A percentile compares a stretch with the other conserved stretches of the same genome.
Conservation (phyloP, 2,797 vertebrate species). For the Coilia nasus region DNA sequence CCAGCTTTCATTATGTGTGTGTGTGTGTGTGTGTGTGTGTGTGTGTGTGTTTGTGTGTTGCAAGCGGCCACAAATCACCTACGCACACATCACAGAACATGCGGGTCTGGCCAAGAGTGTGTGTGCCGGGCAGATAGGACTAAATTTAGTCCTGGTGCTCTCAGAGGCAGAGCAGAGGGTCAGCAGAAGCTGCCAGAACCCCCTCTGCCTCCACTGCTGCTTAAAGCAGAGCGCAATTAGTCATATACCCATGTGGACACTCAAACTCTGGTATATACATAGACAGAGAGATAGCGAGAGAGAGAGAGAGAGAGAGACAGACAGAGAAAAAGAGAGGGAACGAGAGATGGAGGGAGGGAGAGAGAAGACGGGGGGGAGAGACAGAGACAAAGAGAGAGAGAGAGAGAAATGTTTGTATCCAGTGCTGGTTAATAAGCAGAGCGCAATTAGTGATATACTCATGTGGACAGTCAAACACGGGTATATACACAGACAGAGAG, state of each 20-base stretch:
- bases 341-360: background rate
- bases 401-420: too few relatives aligned
- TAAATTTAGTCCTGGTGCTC: slow-evolving; percentile 6
- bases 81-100: too few relatives aligned
- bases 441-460: too few relatives aligned
- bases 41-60: too few relatives aligned
- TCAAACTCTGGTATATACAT: background rate
- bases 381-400: too few relatives aligned
- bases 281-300: background rate
- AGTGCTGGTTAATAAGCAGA: too few relatives aligned
- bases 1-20: background rate
- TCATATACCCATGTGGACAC: background rate
- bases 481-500: too few relatives aligned
- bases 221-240: background rate
- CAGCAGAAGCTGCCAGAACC: background rate
- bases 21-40: background rate
- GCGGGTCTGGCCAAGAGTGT: too few relatives aligned
- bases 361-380: too few relatives aligned
- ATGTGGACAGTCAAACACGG: too few relatives aligned
- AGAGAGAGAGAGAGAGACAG: background rate
- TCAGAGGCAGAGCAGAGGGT: background rate
- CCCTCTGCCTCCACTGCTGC: background rate
- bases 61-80: too few relatives aligned
- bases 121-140: background rate
- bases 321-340: background rate